These are phyloP conservation scores for Heliornis fulica DNA, from an alignment of 2,113 vertebrate species.

Conservation along the genomic window DNA sequence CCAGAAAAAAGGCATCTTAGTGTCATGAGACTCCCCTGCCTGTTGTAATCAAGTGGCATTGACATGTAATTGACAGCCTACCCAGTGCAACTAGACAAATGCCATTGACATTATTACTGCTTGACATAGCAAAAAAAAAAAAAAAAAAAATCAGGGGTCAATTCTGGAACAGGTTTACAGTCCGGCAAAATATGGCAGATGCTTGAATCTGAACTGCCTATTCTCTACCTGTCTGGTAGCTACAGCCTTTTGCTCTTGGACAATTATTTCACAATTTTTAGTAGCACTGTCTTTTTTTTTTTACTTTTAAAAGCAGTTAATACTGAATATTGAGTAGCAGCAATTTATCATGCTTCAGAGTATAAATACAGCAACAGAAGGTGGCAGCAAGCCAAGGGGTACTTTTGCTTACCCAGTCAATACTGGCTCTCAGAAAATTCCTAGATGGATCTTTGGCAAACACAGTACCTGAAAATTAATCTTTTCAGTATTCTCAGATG, in stretches of 20 bases:
- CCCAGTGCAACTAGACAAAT: neutral
- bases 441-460: neutral
- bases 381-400: neutral
- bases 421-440: neutral
- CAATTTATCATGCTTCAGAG: neutral
- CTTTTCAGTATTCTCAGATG: neutral
- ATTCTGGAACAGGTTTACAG: neutral
- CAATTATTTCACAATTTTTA: neutral
- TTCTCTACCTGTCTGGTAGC: neutral
- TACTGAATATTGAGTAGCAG: neutral
- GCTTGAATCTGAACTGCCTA: neutral
- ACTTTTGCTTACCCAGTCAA: neutral
- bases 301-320: neutral
- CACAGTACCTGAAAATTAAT: neutral
- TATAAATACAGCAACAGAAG: neutral
- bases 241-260: neutral
- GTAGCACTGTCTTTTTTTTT: neutral
- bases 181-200: neutral
- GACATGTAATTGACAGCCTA: neutral
- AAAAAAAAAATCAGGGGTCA: neutral
- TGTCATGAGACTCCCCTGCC: neutral
- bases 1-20: neutral
- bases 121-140: neutral
- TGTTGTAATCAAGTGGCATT: neutral
- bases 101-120: neutral